Percentiles rank a stretch among this genome's conserved stretches.
These are phyloP conservation scores for Rhipidura dahli DNA, from an alignment of 2,113 vertebrate species.

Conservation along the genomic window DNA sequence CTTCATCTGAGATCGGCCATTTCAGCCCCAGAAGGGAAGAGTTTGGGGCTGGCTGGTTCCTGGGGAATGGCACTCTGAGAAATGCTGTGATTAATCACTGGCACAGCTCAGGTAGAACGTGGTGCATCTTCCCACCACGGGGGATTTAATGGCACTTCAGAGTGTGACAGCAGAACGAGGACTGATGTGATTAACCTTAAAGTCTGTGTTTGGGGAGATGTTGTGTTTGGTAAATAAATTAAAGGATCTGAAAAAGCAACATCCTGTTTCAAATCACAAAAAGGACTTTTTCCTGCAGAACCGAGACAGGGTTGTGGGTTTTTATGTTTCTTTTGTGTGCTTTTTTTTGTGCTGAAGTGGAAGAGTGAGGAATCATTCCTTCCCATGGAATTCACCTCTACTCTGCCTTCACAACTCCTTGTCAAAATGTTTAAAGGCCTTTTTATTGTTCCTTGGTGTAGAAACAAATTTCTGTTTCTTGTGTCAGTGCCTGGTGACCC, in stretches of 20 bases:
- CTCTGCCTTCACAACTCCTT: neutral
- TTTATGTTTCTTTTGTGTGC: neutral
- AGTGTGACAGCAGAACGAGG: neutral
- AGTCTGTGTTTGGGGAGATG: neutral
- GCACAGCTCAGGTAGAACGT: neutral
- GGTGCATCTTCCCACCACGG: neutral
- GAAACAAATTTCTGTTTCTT: neutral
- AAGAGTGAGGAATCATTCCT: neutral
- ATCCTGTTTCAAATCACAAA: neutral
- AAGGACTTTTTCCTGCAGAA: neutral
- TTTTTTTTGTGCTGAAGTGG: neutral
- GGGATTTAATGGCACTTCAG: neutral
- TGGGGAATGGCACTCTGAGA: neutral
- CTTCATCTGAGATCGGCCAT: neutral
- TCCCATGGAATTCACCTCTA: neutral
- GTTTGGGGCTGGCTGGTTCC: neutral
- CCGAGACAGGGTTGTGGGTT: neutral
- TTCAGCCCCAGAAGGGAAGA: neutral
- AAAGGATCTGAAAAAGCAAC: neutral
- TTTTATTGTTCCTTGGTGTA: neutral
- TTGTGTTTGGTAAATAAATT: neutral
- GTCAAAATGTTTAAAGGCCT: neutral
- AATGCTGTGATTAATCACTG: neutral
- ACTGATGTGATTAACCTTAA: neutral
- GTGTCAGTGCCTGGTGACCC: neutral